phyloP scores from a whole-genome alignment of 2,888 invertebrate species.

The Parnassius glacialis region DNA sequence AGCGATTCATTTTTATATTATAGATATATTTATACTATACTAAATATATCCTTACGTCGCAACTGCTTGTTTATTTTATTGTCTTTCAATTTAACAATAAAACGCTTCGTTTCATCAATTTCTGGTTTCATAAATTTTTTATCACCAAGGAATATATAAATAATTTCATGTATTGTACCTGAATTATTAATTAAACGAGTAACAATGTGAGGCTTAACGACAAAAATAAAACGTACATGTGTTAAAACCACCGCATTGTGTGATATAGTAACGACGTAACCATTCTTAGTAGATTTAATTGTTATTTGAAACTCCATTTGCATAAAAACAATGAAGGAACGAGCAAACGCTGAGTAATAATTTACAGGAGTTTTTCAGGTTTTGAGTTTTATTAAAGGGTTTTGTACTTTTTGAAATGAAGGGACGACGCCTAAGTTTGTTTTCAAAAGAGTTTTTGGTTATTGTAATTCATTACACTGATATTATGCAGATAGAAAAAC shows the following conservation, averaged over 20 bases:
- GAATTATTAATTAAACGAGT: constrained; percentile 7
- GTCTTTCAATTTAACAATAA: too few species aligned
- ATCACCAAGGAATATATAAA: too few species aligned
- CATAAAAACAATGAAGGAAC: constrained; percentile 46
- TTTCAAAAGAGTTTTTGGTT: too few species aligned
- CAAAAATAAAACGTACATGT: constrained; percentile 6
- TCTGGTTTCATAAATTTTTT: too few species aligned
- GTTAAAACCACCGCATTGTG: constrained; percentile 12
- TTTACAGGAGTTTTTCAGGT: constrained; percentile 31
- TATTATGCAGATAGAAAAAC: too few species aligned
- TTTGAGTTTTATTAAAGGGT: constrained; percentile 24
- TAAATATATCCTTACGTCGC: too few species aligned
- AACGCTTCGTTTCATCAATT: too few species aligned
- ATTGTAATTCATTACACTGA: too few species aligned
- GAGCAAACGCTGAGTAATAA: constrained; percentile 38
- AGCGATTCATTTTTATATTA: too few species aligned
- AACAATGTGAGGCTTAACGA: background rate
- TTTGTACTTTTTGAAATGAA: background rate
- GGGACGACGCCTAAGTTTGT: too few species aligned
- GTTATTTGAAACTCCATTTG: constrained; percentile 42
- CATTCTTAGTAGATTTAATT: constrained; percentile 28
- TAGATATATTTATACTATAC: too few species aligned
- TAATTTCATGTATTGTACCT: background rate
- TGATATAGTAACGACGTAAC: background rate
- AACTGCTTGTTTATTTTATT: too few species aligned